Evolutionary conservation across 2,888 invertebrate genomes (phyloP), one percentile per base, ranked within the genome.

Genomic region (Eubasilissa splendida): DNA sequence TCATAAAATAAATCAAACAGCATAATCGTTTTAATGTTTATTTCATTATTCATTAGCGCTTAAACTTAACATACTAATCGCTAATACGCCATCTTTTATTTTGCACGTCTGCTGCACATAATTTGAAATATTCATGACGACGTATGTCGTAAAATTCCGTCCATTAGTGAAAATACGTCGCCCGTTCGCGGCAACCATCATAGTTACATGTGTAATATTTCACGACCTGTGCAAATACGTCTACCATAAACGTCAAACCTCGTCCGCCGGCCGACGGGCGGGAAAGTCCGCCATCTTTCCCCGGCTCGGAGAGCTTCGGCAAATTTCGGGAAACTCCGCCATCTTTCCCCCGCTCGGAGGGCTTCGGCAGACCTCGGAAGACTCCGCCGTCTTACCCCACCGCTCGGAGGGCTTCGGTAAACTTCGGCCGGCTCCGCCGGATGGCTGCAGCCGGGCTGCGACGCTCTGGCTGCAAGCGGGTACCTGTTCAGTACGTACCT

Each of bases 381-480:
- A 53, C 54, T 53, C 71, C 63, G 63, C 31, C 63, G 74, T 42
- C 22, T 22, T 22, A 22, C 22, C 22, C 22, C 58, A 31, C 10
- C 11, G 0, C 22, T 22, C 22, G 22, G 71, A 2, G 14, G 12
- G 5, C 60, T 73, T 54, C 73, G 73, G 12, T 5, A 22, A 14
- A 53, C 31, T 54, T 54, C 53, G 56, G 52, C 22, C 8, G 68
- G 8, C 8, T 70, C 52, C 68, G 68, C 42, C 33, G 50, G 14
- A 14, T 63, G 42, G 68, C 52, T 53, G 68, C 68, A 53, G 53
- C 50, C 50, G 42, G 14, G 50, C 42, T 14, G 68, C 53, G 68
- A n/a, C 14, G 52, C 68, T 50, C 53, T 33, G 50, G 68, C 71
- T 56, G 71, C 71, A 56, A 71, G 71, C 22, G 71, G 22, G 22